phyloP scores from a whole-genome alignment of 1,140 invertebrate species.

The Aphidius gifuensis region DNA sequence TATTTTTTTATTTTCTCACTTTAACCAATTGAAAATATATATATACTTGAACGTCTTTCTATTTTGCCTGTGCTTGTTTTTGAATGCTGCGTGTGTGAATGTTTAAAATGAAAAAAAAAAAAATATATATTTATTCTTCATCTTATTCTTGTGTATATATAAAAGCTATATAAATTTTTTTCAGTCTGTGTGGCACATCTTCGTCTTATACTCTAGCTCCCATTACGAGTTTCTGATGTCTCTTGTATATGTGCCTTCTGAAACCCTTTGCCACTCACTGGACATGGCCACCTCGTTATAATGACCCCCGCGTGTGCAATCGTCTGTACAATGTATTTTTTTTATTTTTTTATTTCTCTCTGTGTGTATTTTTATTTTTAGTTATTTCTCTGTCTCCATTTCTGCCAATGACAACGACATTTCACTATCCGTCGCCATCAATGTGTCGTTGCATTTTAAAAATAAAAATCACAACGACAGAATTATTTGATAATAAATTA shows the following conservation, averaged over 20 bases:
- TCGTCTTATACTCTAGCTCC: conserved; percentile 7
- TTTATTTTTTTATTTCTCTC: too few species aligned
- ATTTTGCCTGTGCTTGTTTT: neutral
- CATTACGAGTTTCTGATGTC: conserved; percentile 20
- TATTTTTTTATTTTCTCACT: conserved; percentile 8
- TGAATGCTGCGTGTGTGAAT: neutral
- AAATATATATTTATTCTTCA: conserved; percentile 18
- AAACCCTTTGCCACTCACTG: neutral
- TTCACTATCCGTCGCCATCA: conserved; percentile 26
- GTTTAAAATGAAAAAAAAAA: conserved; percentile 27
- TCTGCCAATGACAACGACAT: conserved; percentile 25
- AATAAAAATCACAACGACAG: conserved; percentile 21
- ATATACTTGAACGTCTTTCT: neutral
- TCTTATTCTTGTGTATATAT: conserved; percentile 18
- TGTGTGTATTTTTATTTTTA: too few species aligned
- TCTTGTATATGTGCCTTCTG: neutral
- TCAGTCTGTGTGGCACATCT: conserved; percentile 16
- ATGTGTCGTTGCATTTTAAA: conserved; percentile 17
- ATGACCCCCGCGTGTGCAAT: conserved; percentile 37
- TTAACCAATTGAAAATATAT: neutral
- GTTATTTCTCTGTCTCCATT: too few species aligned
- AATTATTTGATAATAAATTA: conserved; percentile 20
- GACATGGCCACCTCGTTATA: conserved; percentile 39
- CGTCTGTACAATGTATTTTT: too few species aligned
- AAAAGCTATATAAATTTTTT: conserved; percentile 14